These are phyloP conservation scores for Orussus abietinus DNA, from an alignment of 1,140 invertebrate genomes.

Conservation along the genomic window DNA sequence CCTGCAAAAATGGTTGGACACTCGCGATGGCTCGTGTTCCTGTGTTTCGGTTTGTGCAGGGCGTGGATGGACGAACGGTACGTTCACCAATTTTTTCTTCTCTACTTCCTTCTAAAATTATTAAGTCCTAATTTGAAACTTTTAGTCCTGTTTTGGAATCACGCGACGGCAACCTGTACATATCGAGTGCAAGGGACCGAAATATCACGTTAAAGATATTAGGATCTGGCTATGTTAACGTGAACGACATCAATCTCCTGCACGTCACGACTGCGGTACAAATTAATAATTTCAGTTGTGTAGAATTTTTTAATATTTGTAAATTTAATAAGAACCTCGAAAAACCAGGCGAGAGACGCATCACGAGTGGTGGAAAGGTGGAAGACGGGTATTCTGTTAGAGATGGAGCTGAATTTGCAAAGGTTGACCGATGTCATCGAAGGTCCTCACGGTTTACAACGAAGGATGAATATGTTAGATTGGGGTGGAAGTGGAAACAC, in stretches of 20 bases:
- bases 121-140: slow-evolving; percentile 13
- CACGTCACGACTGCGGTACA: slow-evolving; percentile 52
- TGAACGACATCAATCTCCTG: slow-evolving; percentile 58
- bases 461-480: slow-evolving; percentile 31
- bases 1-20: slow-evolving; percentile 3
- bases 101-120: slow-evolving; percentile 4
- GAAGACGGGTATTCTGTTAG: slow-evolving; percentile 36
- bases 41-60: slow-evolving; percentile 8
- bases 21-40: slow-evolving; percentile 8
- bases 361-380: slow-evolving; percentile 46
- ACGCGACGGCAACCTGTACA: slow-evolving; percentile 61
- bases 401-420: slow-evolving; percentile 36
- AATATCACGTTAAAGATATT: slow-evolving; percentile 63
- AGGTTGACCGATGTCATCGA: slow-evolving; percentile 33
- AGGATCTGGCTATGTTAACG: slow-evolving; percentile 59
- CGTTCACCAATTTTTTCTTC: slow-evolving; percentile 7
- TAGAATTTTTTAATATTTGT: slow-evolving; percentile 7
- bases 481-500: slow-evolving; percentile 17
- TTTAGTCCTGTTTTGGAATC: slow-evolving; percentile 61
- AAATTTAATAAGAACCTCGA: slow-evolving; percentile 2
- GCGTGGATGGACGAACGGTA: slow-evolving; percentile 24
- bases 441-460: slow-evolving; percentile 47
- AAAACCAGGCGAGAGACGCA: slow-evolving; percentile 38
- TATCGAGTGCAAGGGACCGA: slow-evolving; percentile 60
- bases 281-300: slow-evolving; percentile 21